phyloP scores from a whole-genome alignment of 2,797 vertebrate species.

The Monodelphis domestica region DNA sequence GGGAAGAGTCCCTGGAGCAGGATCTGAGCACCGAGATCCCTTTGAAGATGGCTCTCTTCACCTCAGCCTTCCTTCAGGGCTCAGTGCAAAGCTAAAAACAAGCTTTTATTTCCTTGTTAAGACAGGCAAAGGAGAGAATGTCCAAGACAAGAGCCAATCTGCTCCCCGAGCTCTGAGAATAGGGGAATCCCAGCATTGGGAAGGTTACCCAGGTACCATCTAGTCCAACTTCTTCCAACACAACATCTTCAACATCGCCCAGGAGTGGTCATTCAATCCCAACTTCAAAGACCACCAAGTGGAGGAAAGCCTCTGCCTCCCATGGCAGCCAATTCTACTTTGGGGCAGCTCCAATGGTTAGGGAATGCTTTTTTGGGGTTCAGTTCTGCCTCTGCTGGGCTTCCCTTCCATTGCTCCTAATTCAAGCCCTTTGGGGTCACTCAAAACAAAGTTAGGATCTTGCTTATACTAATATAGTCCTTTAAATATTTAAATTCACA shows the following conservation, averaged over 20 bases:
- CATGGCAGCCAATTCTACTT: neutral
- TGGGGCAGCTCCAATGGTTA: neutral
- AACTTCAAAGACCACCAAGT: neutral
- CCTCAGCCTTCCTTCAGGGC: constrained; percentile 20
- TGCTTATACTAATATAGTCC: neutral
- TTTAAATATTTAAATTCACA: neutral
- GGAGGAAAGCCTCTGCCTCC: neutral
- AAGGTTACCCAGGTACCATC: neutral
- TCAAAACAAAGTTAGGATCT: neutral
- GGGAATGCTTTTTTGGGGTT: neutral
- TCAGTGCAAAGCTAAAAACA: constrained; percentile 17
- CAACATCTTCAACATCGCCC: neutral
- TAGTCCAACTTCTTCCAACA: neutral
- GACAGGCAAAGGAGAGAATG: neutral
- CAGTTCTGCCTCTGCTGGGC: neutral
- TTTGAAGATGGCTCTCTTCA: constrained; percentile 50
- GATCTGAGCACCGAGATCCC: constrained; percentile 19
- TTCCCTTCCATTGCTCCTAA: neutral
- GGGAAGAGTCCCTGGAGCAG: neutral
- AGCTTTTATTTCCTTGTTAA: constrained; percentile 29
- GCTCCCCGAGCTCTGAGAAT: neutral
- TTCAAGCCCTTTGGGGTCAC: neutral
- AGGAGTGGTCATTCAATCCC: neutral
- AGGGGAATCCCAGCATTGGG: neutral
- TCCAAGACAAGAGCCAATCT: neutral